Base-by-base conservation (phyloP, 2,797 vertebrate genomes). In the Anolis apletophallus region DNA sequence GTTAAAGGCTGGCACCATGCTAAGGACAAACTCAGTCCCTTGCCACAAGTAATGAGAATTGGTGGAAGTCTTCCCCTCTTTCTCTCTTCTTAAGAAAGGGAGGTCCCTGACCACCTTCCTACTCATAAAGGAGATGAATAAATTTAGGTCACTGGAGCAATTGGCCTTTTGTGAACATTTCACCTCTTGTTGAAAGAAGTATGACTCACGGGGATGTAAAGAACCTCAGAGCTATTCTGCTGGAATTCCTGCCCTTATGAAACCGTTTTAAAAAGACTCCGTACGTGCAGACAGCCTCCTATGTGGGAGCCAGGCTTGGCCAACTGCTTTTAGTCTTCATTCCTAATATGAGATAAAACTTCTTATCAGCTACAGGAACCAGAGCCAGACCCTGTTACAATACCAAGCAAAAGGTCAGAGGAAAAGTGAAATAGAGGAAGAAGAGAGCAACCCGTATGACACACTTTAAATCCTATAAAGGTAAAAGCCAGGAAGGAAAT, bases 81-180 rank as follows among this genome's bases (percentile, higher is more conserved):
- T 92, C 87, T 87, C 88, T 90, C 83, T 76, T 73, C 93, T 93
- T 92, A 92, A 80, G 50, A 82, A 0, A 88, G 86, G 75, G 90
- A 94, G 86, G 88, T 67, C 88, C 92, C 87, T 92, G 90, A 92
- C 91, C 68, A 1, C 92, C 91, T 87, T 93, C 88, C 88, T 88
- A 90, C 88, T 91, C 91, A 93, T 81, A 80, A n/a, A 79, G 57
- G 12, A 83, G 88, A 81, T 52, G 87, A 90, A 92, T 81, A 78
- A 17, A 90, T 90, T 81, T 87, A 90, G 91, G 93, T 94, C 91
- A 90, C 87, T 81, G 72, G 92, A 54, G 77, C 84, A 55, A 75
- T 91, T 88, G 81, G 81, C 79, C 87, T 0, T 0, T 7, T 21
- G 73, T 85, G 83, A 90, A 93, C 82, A 83, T 82, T 93, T 88